phyloP scores from a whole-genome alignment of 2,113 vertebrate genomes.

The Ia io region DNA sequence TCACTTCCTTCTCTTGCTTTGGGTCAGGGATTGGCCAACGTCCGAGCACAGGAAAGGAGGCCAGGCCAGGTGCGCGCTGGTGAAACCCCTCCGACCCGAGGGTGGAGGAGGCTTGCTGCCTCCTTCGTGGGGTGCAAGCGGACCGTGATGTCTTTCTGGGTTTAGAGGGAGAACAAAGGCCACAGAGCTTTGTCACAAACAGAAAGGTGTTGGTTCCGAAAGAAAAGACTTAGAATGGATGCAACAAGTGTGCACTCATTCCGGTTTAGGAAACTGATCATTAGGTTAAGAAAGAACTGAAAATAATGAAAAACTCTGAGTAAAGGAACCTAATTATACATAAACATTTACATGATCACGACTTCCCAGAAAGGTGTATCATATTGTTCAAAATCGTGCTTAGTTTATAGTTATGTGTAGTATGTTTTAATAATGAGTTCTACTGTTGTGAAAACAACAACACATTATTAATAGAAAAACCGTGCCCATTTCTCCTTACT shows the following conservation, averaged over 20 bases:
- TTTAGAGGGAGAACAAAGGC: not conserved
- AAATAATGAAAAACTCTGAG: fast-evolving
- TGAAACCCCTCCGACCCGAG: not conserved
- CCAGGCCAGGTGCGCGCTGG: no score
- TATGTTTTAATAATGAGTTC: not conserved
- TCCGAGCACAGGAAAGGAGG: not conserved
- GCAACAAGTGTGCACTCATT: not conserved
- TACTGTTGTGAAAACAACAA: not conserved
- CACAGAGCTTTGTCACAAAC: not conserved
- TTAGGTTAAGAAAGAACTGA: not conserved
- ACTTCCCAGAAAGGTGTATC: not conserved
- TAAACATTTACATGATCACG: not conserved
- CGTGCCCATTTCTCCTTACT: fast-evolving
- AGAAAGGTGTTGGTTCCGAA: not conserved
- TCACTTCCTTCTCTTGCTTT: not conserved
- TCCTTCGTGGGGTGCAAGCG: not conserved
- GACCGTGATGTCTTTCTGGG: not conserved
- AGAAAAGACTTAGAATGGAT: not conserved
- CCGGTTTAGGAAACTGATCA: not conserved
- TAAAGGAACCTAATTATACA: fast-evolving
- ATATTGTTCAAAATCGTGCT: not conserved
- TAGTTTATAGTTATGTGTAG: fast-evolving
- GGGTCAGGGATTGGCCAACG: not conserved
- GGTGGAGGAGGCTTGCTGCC: not conserved
- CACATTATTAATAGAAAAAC: not conserved